phyloP scores from a whole-genome alignment of 2,888 invertebrate genomes.

The Acanthosepion esculentum region DNA sequence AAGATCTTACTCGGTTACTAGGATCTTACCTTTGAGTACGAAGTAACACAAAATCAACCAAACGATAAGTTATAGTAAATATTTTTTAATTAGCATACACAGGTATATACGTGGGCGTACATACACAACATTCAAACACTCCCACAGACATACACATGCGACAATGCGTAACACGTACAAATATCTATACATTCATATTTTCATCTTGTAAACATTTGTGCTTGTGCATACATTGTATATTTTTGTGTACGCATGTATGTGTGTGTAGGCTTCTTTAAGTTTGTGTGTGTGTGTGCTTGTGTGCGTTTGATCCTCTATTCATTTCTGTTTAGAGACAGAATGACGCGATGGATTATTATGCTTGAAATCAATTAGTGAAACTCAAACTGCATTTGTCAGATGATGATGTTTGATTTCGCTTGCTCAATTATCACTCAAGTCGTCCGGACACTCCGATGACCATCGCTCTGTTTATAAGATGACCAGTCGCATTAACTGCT shows the following conservation, averaged over 20 bases:
- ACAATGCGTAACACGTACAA: too few relatives aligned
- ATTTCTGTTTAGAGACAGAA: background rate
- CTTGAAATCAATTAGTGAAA: constrained; percentile 33
- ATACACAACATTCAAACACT: too few relatives aligned
- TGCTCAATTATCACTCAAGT: background rate
- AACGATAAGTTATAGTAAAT: background rate
- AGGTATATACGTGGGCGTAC: too few relatives aligned
- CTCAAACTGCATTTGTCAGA: background rate
- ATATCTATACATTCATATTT: too few relatives aligned
- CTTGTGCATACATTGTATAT: too few relatives aligned
- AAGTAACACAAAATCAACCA: too few relatives aligned
- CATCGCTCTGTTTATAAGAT: background rate
- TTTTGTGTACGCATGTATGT: background rate
- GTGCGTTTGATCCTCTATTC: background rate
- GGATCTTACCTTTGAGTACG: too few relatives aligned
- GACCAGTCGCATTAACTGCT: background rate
- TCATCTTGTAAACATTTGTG: too few relatives aligned
- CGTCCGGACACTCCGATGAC: background rate
- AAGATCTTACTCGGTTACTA: too few relatives aligned
- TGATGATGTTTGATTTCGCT: background rate
- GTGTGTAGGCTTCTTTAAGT: background rate
- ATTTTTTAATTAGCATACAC: background rate
- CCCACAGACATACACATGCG: too few relatives aligned
- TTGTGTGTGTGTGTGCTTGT: background rate
- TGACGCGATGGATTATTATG: background rate